Evolutionary conservation across 1,140 invertebrate genomes (phyloP).

Genomic region (Heliconius hewitsoni): DNA sequence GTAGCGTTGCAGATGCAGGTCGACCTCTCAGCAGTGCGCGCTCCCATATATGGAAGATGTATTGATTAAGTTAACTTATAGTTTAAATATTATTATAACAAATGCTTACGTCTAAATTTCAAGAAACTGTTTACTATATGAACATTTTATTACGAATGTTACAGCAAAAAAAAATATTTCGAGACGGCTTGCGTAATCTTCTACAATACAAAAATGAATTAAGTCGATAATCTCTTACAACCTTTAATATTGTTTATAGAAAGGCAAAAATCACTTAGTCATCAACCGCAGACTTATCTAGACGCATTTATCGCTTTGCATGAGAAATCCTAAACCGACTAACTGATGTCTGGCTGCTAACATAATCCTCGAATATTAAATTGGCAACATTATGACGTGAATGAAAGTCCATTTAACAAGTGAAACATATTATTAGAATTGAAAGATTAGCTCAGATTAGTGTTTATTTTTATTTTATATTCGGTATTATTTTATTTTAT

Average conservation of each 20-base stretch:
- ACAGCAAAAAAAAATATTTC: neutral
- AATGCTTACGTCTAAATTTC: neutral
- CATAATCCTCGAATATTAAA: slow-evolving; percentile 62
- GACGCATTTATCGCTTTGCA: slow-evolving; percentile 57
- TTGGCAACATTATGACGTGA: slow-evolving; percentile 49
- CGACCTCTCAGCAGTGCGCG: slow-evolving; percentile 7
- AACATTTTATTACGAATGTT: neutral
- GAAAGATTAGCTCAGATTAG: neutral
- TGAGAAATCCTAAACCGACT: slow-evolving; percentile 57
- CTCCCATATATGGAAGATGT: neutral
- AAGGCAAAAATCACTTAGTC: slow-evolving; percentile 40
- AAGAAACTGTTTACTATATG: neutral
- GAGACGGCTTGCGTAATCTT: neutral
- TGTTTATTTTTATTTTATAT: neutral
- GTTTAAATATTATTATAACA: slow-evolving; percentile 4
- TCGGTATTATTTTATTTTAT: neutral
- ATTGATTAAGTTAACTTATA: slow-evolving; percentile 14
- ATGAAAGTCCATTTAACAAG: slow-evolving; percentile 42
- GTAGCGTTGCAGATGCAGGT: slow-evolving; percentile 13
- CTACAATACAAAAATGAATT: neutral
- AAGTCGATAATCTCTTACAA: slow-evolving; percentile 1
- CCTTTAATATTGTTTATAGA: slow-evolving; percentile 24
- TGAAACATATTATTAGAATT: slow-evolving; percentile 5
- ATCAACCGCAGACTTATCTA: slow-evolving; percentile 50
- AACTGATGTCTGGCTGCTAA: slow-evolving; percentile 39